These are phyloP conservation scores for Clamator glandarius DNA, from an alignment of 2,797 vertebrate species.

Conservation along the genomic window DNA sequence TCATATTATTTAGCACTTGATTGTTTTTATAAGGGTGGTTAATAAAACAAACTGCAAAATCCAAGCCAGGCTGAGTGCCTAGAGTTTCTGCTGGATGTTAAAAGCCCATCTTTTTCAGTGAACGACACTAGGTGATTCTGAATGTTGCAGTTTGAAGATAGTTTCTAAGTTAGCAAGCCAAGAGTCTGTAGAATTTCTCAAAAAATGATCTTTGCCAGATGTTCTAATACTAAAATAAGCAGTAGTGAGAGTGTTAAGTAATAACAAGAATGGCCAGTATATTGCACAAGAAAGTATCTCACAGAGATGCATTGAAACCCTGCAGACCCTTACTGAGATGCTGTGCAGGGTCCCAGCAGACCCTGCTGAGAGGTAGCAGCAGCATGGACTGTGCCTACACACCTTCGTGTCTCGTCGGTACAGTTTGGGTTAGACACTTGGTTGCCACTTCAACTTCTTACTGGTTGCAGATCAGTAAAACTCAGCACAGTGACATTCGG, in stretches of 20 bases:
- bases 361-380: not conserved
- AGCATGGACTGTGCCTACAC: not conserved
- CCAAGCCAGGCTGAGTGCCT: not conserved
- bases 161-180: constrained; percentile 34
- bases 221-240: constrained; percentile 53
- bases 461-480: not conserved
- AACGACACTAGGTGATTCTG: constrained; percentile 48
- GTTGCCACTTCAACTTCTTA: not conserved
- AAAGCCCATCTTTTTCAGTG: constrained; percentile 12
- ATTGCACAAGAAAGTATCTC: not conserved
- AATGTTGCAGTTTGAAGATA: constrained; percentile 32
- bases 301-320: not conserved
- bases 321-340: not conserved
- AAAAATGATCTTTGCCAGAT: constrained; percentile 59
- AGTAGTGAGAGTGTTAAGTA: constrained; percentile 27
- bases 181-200: not conserved
- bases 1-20: constrained; percentile 45
- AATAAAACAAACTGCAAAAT: constrained; percentile 51
- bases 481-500: not conserved
- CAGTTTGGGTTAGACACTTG: not conserved
- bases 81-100: constrained; percentile 21
- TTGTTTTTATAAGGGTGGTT: constrained; percentile 54
- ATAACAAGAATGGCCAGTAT: not conserved
- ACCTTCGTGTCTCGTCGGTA: not conserved
- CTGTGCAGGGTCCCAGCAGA: not conserved